These are phyloP conservation scores for Tenebrio molitor DNA, from an alignment of 1,140 invertebrate species.

Conservation along the genomic window DNA sequence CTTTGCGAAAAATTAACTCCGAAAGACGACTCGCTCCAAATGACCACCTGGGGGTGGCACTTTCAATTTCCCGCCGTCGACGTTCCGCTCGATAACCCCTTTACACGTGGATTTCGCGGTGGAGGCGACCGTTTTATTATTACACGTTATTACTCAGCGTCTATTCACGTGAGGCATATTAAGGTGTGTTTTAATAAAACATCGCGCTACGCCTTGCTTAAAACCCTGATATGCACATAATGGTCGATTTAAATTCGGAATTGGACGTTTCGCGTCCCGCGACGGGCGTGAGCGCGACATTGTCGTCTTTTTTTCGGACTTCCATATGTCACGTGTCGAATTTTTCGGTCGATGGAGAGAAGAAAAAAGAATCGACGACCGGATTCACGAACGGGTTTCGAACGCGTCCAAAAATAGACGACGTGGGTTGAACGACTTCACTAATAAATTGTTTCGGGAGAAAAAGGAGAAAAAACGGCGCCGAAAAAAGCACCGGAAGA, in stretches of 20 bases:
- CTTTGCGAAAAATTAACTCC: no score
- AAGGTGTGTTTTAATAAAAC: slow-evolving; percentile 25
- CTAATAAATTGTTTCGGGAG: background rate
- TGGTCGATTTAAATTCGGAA: slow-evolving; percentile 7
- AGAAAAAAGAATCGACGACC: background rate
- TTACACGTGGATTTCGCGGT: no score
- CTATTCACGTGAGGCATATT: slow-evolving; percentile 21
- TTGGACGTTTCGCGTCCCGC: background rate
- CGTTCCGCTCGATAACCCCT: no score
- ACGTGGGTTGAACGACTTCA: slow-evolving; percentile 20
- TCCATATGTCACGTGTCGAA: no score
- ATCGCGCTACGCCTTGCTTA: background rate
- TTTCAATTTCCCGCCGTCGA: no score
- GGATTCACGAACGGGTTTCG: background rate
- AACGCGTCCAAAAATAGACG: slow-evolving; percentile 22
- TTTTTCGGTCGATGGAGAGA: no score
- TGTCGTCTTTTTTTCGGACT: no score
- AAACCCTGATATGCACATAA: slow-evolving; percentile 25
- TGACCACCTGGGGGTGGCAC: no score
- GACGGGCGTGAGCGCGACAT: slow-evolving; percentile 42
- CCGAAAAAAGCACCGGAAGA: background rate
- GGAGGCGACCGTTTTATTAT: background rate
- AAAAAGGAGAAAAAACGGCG: no score
- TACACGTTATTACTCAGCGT: slow-evolving; percentile 21
- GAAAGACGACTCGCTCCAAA: no score